These are phyloP conservation scores for Cyphomyrmex costatus DNA, from an alignment of 1,140 invertebrate species.

Conservation along the genomic window DNA sequence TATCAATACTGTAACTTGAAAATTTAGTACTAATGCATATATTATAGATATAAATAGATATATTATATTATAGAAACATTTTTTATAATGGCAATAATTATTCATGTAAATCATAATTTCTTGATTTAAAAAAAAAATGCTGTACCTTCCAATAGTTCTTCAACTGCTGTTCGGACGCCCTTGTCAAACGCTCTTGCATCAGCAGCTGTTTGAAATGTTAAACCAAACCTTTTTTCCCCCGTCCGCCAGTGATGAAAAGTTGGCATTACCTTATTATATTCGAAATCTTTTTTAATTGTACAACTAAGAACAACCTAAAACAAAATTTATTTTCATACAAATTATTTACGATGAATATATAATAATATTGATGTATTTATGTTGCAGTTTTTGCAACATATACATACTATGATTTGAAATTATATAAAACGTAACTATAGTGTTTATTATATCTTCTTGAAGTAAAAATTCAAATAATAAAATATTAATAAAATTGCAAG, in stretches of 20 bases:
- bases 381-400: not conserved
- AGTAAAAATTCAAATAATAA: constrained; percentile 23
- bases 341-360: constrained; percentile 23
- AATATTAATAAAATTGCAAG: not conserved
- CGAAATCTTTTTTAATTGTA: constrained; percentile 97
- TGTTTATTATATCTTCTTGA: not conserved
- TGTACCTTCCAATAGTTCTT: constrained; percentile 96
- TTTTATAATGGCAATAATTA: too few relatives aligned
- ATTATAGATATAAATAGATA: too few relatives aligned
- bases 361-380: not conserved
- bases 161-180: constrained; percentile 95
- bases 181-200: constrained; percentile 98
- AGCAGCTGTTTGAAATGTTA: constrained; percentile 97
- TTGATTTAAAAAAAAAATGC: constrained; percentile 13
- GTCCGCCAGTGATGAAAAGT: constrained; percentile 99
- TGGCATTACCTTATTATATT: constrained; percentile 99
- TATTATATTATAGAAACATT: too few relatives aligned
- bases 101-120: constrained; percentile 1
- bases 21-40: not conserved
- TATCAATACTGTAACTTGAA: not conserved
- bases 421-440: not conserved
- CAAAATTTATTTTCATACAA: constrained; percentile 27
- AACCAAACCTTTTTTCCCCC: constrained; percentile 97
- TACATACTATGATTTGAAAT: constrained; percentile 11
- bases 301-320: constrained; percentile 96